Evolutionary conservation across 2,113 vertebrate species (phyloP).

Genomic region (Ictidomys tridecemlineatus): DNA sequence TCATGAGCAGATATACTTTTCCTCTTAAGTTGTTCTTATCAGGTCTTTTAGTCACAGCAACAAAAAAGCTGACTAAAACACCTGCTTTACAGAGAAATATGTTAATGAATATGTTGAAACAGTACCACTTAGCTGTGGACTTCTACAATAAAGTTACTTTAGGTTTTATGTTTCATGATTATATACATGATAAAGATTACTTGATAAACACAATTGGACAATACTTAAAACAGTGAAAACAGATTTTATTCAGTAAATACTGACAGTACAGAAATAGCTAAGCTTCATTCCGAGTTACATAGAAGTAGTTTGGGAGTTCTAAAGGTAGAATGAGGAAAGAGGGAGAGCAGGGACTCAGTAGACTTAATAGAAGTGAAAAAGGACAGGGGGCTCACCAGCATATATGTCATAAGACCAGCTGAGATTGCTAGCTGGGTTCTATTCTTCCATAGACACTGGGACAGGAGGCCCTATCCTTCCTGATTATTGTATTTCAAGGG

Average conservation of each 20-base stretch:
- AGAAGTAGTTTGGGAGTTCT: neutral
- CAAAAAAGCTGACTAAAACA: too few species aligned
- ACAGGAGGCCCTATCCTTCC: neutral
- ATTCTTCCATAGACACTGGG: neutral
- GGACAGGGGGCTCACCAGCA: neutral
- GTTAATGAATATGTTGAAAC: neutral
- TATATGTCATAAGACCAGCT: neutral
- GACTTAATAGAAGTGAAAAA: neutral
- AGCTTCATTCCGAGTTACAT: neutral
- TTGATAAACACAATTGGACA: neutral
- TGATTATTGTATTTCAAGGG: neutral
- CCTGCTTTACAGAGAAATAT: neutral
- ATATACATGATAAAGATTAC: neutral
- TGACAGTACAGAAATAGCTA: neutral
- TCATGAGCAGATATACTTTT: too few species aligned
- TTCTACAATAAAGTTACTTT: neutral
- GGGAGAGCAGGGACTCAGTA: neutral
- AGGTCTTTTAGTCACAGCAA: too few species aligned
- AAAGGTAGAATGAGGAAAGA: neutral
- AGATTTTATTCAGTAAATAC: neutral
- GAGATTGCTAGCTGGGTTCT: neutral
- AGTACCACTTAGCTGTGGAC: neutral
- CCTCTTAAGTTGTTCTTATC: too few species aligned
- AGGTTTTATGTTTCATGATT: neutral
- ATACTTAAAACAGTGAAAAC: neutral